These are phyloP conservation scores for Melospiza georgiana DNA, from an alignment of 2,113 vertebrate genomes.

Conservation along the genomic window DNA sequence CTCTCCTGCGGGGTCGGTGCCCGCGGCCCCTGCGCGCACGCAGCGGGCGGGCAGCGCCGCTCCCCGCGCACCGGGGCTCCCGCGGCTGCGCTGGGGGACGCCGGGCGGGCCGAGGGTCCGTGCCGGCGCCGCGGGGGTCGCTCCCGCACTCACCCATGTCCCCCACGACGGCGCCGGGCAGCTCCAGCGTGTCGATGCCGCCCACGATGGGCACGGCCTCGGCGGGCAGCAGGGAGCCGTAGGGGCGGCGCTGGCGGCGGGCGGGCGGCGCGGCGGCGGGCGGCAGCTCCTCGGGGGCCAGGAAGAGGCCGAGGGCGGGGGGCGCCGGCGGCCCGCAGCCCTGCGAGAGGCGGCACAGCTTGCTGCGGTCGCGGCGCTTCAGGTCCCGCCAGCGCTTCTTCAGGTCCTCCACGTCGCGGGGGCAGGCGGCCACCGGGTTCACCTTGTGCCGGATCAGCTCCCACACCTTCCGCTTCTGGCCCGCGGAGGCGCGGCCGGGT, in stretches of 20 bases:
- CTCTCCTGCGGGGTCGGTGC: fast-evolving
- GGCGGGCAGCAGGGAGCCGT: not conserved
- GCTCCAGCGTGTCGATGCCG: constrained; percentile 64
- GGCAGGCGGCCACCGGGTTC: constrained; percentile 67
- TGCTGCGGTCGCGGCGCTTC: constrained; percentile 66
- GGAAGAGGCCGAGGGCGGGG: constrained; percentile 37
- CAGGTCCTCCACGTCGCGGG: constrained; percentile 62
- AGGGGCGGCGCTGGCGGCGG: constrained; percentile 9
- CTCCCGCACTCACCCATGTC: constrained; percentile 34
- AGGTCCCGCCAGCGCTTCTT: constrained; percentile 70
- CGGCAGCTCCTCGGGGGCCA: not conserved
- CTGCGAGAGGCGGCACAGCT: constrained; percentile 55
- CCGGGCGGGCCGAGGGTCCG: not conserved
- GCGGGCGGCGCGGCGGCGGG: not conserved
- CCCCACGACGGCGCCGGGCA: constrained; percentile 43
- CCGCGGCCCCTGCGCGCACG: not conserved
- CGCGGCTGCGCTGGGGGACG: not conserved
- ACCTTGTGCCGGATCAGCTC: constrained; percentile 67
- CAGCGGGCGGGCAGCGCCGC: not conserved
- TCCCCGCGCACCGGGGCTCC: not conserved
- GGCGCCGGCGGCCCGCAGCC: constrained; percentile 22
- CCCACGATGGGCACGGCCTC: constrained; percentile 53
- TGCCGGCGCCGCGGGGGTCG: not conserved
- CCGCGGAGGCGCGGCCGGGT: constrained; percentile 41
- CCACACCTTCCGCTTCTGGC: constrained; percentile 54